phyloP scores from a whole-genome alignment of 2,888 invertebrate species.

The Clanis bilineata region DNA sequence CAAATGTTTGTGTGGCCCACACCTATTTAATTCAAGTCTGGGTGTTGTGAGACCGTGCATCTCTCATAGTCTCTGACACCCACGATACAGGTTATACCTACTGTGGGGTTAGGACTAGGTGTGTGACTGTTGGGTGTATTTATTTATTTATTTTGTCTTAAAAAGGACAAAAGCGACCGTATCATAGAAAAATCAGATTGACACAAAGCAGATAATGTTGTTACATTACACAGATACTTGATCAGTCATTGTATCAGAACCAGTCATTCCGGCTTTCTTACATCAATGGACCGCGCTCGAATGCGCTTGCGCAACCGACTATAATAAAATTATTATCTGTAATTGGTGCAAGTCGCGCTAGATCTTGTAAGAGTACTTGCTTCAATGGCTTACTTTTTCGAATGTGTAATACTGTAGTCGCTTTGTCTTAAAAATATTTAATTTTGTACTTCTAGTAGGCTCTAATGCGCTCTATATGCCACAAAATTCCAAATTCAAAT shows the following conservation, averaged over 20 bases:
- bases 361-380: constrained; percentile 11
- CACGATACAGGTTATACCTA: too few species aligned
- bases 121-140: too few species aligned
- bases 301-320: constrained; percentile 43
- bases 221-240: constrained; percentile 6
- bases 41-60: too few species aligned
- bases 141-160: too few species aligned
- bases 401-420: background rate
- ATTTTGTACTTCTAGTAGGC: too few species aligned
- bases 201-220: background rate
- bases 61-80: too few species aligned
- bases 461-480: too few species aligned
- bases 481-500: too few species aligned
- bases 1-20: too few species aligned
- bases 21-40: too few species aligned
- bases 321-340: constrained; percentile 40
- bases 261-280: constrained; percentile 39
- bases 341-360: constrained; percentile 30
- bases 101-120: too few species aligned
- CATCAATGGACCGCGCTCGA: constrained; percentile 32
- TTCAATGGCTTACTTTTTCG: background rate
- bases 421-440: background rate
- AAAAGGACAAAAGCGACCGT: too few species aligned
- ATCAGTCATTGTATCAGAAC: constrained; percentile 21
- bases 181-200: background rate